phyloP scores from a whole-genome alignment of 2,888 invertebrate genomes.

The Patella caerulea region DNA sequence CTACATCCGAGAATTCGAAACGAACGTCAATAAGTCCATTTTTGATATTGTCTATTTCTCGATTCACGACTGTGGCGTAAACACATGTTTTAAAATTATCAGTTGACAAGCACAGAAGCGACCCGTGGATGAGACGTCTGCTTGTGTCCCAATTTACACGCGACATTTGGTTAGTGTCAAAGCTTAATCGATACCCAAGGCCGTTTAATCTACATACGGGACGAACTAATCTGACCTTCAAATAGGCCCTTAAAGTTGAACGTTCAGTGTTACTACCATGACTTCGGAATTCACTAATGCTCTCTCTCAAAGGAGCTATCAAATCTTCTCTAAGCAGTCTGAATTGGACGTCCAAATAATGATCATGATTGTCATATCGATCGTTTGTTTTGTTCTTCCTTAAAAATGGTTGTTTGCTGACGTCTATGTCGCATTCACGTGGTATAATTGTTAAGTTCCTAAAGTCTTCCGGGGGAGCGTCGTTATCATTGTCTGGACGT shows the following conservation, averaged over 20 bases:
- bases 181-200: constrained; percentile 44
- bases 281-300: constrained; percentile 75
- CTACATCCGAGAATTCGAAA: constrained; percentile 36
- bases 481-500: constrained; percentile 21
- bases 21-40: constrained; percentile 55
- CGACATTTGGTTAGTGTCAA: constrained; percentile 30
- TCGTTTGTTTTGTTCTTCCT: constrained; percentile 78
- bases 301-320: constrained; percentile 80
- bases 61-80: constrained; percentile 76
- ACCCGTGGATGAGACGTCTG: constrained; percentile 81
- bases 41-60: constrained; percentile 48
- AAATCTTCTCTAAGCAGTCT: constrained; percentile 85
- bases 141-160: constrained; percentile 72
- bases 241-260: constrained; percentile 46
- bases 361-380: constrained; percentile 77
- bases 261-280: neutral
- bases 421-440: constrained; percentile 59
- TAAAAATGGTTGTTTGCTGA: constrained; percentile 69
- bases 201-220: constrained; percentile 44
- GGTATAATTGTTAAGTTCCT: constrained; percentile 65
- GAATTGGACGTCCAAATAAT: constrained; percentile 84
- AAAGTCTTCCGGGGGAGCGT: constrained; percentile 72
- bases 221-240: constrained; percentile 46
- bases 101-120: constrained; percentile 81
- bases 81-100: constrained; percentile 80